Conservation (phyloP, 1,140 invertebrate genomes). For the Akabosia matsudoensis region DNA sequence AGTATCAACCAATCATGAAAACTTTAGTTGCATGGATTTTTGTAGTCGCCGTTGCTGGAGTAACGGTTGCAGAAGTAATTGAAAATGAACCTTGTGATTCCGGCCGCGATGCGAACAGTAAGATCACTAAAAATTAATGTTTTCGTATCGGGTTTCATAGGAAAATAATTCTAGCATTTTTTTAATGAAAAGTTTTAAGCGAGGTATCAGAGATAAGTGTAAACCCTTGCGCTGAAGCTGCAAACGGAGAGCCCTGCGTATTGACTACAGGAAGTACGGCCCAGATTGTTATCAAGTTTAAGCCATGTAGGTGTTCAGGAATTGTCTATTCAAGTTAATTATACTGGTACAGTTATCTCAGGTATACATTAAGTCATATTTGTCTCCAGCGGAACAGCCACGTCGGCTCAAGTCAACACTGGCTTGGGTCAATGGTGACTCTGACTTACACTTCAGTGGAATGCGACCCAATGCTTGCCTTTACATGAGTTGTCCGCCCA, state of each 20-base stretch:
- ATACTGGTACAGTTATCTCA: neutral
- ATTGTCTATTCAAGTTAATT: neutral
- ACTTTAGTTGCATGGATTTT: constrained; percentile 11
- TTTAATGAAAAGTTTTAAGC: constrained; percentile 43
- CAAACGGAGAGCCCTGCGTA: constrained; percentile 54
- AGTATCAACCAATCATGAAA: too few relatives aligned
- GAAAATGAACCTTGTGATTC: constrained; percentile 22
- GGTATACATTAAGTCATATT: too few relatives aligned
- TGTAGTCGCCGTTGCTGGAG: neutral
- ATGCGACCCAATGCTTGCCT: constrained; percentile 57
- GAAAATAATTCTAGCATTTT: neutral
- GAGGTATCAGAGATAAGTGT: constrained; percentile 57
- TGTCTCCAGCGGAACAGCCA: neutral
- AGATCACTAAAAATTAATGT: too few relatives aligned
- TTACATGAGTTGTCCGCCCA: constrained; percentile 54
- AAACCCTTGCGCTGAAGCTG: constrained; percentile 57
- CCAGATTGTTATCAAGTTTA: constrained; percentile 58
- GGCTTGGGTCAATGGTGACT: neutral
- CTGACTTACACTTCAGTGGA: constrained; percentile 55
- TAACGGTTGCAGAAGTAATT: constrained; percentile 27
- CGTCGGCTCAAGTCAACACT: neutral
- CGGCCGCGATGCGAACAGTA: constrained; percentile 30
- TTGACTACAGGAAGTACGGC: constrained; percentile 55
- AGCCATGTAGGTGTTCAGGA: constrained; percentile 48
- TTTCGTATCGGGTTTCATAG: too few relatives aligned